phyloP scores from a whole-genome alignment of 2,888 invertebrate genomes.

The Leptogaster cylindrica region DNA sequence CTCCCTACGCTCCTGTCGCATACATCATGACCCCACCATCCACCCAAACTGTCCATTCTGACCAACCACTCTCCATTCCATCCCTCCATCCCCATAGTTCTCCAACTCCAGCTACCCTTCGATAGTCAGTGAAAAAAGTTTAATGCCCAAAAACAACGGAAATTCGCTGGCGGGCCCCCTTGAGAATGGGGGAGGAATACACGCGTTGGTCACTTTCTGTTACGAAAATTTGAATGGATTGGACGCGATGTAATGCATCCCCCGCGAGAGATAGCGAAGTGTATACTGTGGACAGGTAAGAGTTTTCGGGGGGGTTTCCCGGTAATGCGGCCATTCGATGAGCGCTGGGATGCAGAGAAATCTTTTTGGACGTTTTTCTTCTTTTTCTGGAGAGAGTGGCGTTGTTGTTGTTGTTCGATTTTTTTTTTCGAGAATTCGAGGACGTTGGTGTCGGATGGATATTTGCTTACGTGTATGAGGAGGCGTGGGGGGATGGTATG shows the following conservation, averaged over 20 bases:
- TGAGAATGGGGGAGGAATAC: constrained; percentile 33
- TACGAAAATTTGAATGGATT: constrained; percentile 40
- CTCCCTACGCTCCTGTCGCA: constrained; percentile 23
- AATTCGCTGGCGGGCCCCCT: constrained; percentile 34
- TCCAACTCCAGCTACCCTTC: constrained; percentile 2
- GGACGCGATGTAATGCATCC: constrained; percentile 40
- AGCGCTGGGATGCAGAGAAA: constrained; percentile 32
- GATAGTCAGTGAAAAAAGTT: constrained; percentile 32
- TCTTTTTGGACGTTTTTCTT: constrained; percentile 28
- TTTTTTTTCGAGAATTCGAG: constrained; percentile 28
- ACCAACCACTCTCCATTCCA: background rate
- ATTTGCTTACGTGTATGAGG: constrained; percentile 26
- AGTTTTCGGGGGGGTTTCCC: constrained; percentile 5
- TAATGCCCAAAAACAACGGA: constrained; percentile 46
- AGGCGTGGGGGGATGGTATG: no score
- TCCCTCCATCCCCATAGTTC: background rate
- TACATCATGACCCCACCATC: constrained; percentile 40
- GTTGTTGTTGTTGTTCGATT: background rate
- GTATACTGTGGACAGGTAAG: constrained; percentile 26
- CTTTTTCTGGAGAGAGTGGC: no score
- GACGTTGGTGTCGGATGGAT: constrained; percentile 31
- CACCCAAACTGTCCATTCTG: background rate
- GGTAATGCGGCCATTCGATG: constrained; percentile 30
- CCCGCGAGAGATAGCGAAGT: constrained; percentile 37
- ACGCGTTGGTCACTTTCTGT: constrained; percentile 40